Base-by-base conservation (phyloP, 2,888 invertebrate genomes). In the Linnaemya vulpina region DNA sequence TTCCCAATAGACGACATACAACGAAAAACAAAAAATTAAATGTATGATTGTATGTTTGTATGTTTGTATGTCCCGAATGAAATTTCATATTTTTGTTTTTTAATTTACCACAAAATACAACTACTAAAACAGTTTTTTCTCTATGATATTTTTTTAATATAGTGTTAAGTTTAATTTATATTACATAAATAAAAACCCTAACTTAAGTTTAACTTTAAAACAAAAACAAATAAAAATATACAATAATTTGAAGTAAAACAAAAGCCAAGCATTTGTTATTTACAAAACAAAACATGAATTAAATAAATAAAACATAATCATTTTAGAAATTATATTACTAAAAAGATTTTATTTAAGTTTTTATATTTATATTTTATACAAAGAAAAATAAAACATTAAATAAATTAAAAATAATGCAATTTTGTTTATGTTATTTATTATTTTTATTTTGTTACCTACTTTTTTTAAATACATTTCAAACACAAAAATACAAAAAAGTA, bases 231-330 rank as follows among this genome's bases (percentile, higher is more conserved):
- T 74, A 65, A 82, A 75, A 76, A 53, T 77, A 55, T 71, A 73
- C 58, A 83, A 74, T 43, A 86, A 87, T 86, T 87, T 84, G 20
- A 82, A 80, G 71, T 55, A 80, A 77, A 77, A 71, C 82, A 81
- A 71, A 86, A 83, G 76, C 58, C 76, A 76, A 86, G 79, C 87
- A 87, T 88, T 88, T 88, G 87, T 88, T 88, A 87, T 87, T 88
- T 86, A 86, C 77, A 86, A 86, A 83, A 86, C 83, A 86, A 81
- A 76, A 46, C 15, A 38, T 30, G 2, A 30, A 30, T 30, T 3
- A 30, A 30, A 30, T 30, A 30, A 30, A 30, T 30, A 30, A 30
- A 30, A 17, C 9, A 46, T 1, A 58, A 60, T 53, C 58, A 68
- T 40, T 68, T 63, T 22, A 35, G 25, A 30, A 73, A 73, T 2